Conservation (phyloP, 2,797 vertebrate species). For the Otolemur crassicaudatus region DNA sequence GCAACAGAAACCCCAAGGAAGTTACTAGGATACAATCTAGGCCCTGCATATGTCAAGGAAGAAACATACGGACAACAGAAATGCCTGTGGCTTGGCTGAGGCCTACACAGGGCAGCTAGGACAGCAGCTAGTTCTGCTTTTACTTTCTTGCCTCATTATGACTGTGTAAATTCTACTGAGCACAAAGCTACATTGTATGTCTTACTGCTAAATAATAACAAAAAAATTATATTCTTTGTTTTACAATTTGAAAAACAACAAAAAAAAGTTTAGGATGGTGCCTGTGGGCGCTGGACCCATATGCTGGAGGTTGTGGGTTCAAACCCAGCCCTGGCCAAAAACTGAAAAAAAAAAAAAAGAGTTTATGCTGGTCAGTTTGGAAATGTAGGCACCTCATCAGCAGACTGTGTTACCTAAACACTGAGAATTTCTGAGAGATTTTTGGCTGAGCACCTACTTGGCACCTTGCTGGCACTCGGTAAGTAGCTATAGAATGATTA, state of each 20-base stretch:
- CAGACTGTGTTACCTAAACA: slow-evolving; percentile 5
- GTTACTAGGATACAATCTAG: too few relatives aligned
- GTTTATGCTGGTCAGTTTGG: background rate
- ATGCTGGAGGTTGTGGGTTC: too few relatives aligned
- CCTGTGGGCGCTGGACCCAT: too few relatives aligned
- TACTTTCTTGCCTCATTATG: too few relatives aligned
- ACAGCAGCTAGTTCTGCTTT: too few relatives aligned
- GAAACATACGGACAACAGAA: too few relatives aligned
- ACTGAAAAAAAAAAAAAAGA: background rate
- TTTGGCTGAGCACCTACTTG: background rate
- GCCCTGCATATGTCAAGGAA: too few relatives aligned
- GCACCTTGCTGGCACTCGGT: background rate
- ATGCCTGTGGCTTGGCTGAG: too few relatives aligned
- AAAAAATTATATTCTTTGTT: slow-evolving; percentile 11
- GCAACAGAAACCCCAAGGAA: too few relatives aligned
- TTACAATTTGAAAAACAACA: background rate
- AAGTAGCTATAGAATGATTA: slow-evolving; percentile 12
- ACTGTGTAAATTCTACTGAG: background rate
- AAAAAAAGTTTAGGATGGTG: slow-evolving; percentile 23
- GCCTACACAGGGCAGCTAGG: too few relatives aligned
- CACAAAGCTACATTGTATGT: background rate
- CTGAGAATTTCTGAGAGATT: slow-evolving; percentile 13
- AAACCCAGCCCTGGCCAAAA: too few relatives aligned
- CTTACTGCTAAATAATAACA: background rate
- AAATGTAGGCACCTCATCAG: background rate